Evolutionary conservation across 2,888 invertebrate genomes (phyloP), one percentile per base, ranked within the genome.

Genomic region (Scaptodrosophila latifasciaeformis): DNA sequence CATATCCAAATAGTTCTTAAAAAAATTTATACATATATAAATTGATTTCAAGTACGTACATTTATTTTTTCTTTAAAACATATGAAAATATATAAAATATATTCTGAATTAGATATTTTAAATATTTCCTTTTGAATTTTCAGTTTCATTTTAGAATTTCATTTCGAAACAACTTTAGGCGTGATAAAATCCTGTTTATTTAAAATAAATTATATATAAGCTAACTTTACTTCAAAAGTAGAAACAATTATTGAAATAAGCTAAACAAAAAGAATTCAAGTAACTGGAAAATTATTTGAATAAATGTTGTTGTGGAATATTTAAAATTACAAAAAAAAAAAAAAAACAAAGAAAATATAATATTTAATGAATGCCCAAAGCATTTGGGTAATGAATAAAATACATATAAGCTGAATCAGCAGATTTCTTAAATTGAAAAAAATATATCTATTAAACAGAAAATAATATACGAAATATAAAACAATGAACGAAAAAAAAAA

Each of bases 181-280:
- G 72, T 72, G 72, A 72, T 72, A 70, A 59, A 44, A 53, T 59
- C 58, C 54, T 47, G 57, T 66, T 74, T 60, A 66, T 60, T 62
- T 62, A 19, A 51, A 55, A 45, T 44, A 15, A 52, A 47, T 51
- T 43, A 53, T 39, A 13, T 57, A 15, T 57, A 61, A 49, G 52
- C 21, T 24, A 54, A 44, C 35, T 17, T 52, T 64, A 77, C 74
- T 71, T 77, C 45, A 67, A 72, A 74, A 70, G 78, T 77, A 70
- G 75, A 40, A 44, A 67, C 59, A 55, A 58, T 57, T 62, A 66
- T 64, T 45, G 49, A 60, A 56, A 57, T 56, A 60, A 67, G 48
- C 24, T 2, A 27, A 15, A 39, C 18, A 35, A 15, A 15, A 35
- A 37, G 47, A 40, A 9, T 12, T 48, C 48, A 47, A 12, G n/a